Percentiles rank a stretch among this genome's conserved stretches.
Conservation (phyloP, 2,113 vertebrate species). For the Ctenodactylus gundi region DNA sequence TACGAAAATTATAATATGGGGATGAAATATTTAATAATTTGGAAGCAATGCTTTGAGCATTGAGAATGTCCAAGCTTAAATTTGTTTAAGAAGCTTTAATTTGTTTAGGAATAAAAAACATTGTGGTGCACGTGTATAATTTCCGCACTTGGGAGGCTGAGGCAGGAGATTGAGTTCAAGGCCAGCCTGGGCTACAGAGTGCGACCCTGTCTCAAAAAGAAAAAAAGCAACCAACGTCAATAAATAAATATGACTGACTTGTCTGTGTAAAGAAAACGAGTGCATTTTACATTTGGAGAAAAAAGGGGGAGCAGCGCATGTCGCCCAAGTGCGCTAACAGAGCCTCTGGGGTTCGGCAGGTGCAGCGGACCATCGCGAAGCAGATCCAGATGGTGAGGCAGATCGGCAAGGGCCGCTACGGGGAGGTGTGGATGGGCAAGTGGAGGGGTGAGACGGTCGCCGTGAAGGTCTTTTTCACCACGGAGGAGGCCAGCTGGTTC, state of each 20-base stretch:
- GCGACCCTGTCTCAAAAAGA: no score
- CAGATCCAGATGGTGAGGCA: slow-evolving; percentile 99
- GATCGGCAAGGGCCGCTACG: slow-evolving; percentile 98
- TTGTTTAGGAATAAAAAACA: no score
- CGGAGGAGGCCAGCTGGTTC: slow-evolving; percentile 99
- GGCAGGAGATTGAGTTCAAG: no score
- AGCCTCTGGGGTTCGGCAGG: slow-evolving; percentile 83
- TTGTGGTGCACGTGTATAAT: no score
- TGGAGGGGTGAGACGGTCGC: slow-evolving; percentile 98
- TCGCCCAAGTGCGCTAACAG: slow-evolving; percentile 17
- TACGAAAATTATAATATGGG: background rate
- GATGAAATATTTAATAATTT: background rate
- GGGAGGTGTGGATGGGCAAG: slow-evolving; percentile 98
- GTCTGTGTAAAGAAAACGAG: slow-evolving; percentile 4
- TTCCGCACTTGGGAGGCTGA: no score
- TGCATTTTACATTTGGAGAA: slow-evolving; percentile 23
- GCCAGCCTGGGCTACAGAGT: no score
- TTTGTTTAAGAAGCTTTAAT: no score
- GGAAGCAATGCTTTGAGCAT: background rate
- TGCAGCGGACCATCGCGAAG: slow-evolving; percentile 98
- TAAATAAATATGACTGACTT: background rate
- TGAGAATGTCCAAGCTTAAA: background rate
- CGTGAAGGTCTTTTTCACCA: slow-evolving; percentile 98
- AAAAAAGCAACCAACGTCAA: background rate
- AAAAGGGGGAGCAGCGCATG: no score